A percentile compares a stretch with the other conserved stretches of the same genome.
phyloP scores from a whole-genome alignment of 2,113 vertebrate species.

The Rhegmatorhina hoffmannsi region DNA sequence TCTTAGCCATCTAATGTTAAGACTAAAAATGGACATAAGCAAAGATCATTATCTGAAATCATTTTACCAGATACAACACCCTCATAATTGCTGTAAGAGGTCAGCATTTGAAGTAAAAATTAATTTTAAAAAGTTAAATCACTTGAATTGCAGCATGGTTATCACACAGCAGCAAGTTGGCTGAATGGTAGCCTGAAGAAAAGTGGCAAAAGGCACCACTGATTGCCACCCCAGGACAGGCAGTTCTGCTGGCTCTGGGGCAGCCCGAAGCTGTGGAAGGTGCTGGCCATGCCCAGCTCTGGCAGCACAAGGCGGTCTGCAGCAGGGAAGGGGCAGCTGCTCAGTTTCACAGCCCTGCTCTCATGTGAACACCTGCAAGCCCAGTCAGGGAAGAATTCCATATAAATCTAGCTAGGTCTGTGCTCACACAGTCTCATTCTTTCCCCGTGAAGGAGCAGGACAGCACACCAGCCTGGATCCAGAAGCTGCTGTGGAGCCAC shows the following conservation, averaged over 20 bases:
- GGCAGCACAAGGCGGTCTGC: neutral
- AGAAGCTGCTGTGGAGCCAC: neutral
- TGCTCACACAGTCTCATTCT: neutral
- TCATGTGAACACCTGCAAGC: neutral
- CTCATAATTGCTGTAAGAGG: neutral
- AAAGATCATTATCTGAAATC: neutral
- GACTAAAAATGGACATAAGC: neutral
- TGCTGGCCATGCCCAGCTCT: neutral
- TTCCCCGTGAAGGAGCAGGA: neutral
- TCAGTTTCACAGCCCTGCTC: neutral
- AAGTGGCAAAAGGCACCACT: neutral
- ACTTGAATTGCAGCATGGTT: neutral
- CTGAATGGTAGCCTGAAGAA: neutral
- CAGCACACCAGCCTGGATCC: neutral
- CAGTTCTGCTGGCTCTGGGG: neutral
- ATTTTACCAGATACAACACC: neutral
- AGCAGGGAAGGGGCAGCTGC: neutral
- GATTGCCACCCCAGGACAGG: neutral
- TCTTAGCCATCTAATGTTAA: neutral
- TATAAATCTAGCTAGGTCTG: neutral
- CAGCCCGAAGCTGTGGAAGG: neutral
- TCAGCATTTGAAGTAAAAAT: neutral
- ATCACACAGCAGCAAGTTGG: neutral
- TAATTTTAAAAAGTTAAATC: neutral
- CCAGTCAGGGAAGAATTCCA: neutral